A percentile compares a stretch with the other conserved stretches of the same genome.
Evolutionary conservation across 2,113 vertebrate genomes (phyloP).

Genomic region (Dendropsophus ebraccatus): DNA sequence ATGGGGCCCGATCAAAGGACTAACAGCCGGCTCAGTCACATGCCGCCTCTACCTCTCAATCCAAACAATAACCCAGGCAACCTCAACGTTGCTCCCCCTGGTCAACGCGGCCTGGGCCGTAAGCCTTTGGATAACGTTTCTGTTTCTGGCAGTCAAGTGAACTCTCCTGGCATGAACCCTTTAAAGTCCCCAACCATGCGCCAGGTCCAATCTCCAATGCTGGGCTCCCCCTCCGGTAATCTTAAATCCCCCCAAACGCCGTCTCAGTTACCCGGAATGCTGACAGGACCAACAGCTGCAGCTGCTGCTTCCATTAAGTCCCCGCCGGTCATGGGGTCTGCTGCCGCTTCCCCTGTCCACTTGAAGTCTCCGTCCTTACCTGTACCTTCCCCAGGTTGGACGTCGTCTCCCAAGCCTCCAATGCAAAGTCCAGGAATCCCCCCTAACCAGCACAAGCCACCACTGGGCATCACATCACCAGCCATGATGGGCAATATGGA

Average conservation of each 20-base stretch:
- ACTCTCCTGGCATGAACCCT: slow-evolving; percentile 95
- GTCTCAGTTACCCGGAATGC: slow-evolving; percentile 96
- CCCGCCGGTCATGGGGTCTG: slow-evolving; percentile 95
- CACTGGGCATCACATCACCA: slow-evolving; percentile 93
- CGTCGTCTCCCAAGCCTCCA: slow-evolving; percentile 95
- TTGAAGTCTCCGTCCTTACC: slow-evolving; percentile 98
- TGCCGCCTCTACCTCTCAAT: slow-evolving; percentile 89
- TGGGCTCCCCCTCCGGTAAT: slow-evolving; percentile 96
- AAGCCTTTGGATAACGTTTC: slow-evolving; percentile 90
- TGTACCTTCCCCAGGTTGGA: slow-evolving; percentile 96
- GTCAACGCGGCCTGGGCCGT: slow-evolving; percentile 80
- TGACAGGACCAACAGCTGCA: slow-evolving; percentile 87
- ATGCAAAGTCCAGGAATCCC: slow-evolving; percentile 96
- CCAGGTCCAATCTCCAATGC: slow-evolving; percentile 97
- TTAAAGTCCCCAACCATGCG: slow-evolving; percentile 95
- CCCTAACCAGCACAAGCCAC: slow-evolving; percentile 87
- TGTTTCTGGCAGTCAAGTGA: slow-evolving; percentile 86
- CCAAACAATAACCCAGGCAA: slow-evolving; percentile 78
- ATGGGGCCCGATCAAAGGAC: slow-evolving; percentile 92
- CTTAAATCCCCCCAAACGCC: slow-evolving; percentile 98
- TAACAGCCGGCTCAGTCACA: slow-evolving; percentile 95
- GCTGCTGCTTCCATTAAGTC: slow-evolving; percentile 95
- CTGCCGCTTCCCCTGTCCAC: slow-evolving; percentile 97
- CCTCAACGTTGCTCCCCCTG: slow-evolving; percentile 78
- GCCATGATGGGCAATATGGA: slow-evolving; percentile 94